Base-by-base conservation (phyloP, 2,113 vertebrate species). In the Pomatorhinus ruficollis region DNA sequence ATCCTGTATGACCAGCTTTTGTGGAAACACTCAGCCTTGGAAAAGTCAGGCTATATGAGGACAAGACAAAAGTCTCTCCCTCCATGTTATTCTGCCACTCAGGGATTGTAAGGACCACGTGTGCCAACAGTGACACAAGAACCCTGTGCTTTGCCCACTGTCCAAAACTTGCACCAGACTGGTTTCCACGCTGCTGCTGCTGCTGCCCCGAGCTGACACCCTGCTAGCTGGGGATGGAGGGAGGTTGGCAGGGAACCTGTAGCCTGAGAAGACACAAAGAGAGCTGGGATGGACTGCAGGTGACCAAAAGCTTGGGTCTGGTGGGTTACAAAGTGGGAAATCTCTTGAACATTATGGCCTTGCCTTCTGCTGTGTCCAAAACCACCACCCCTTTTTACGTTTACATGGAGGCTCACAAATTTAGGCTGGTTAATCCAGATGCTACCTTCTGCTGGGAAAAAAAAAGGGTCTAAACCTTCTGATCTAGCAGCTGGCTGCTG, bases 1-100 rank as follows among this genome's bases (percentile, higher is more conserved):
- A 96, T 92, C 93, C 91, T 81, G 71, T 96, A 68, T 57, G 84
- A 90, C 86, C 72, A 95, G 93, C 85, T 96, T 87, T 80, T 92
- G 92, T 95, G 92, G 85, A 95, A 98, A 94, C 71, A 86, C 69
- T 68, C 70, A 61, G 78, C 44, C 81, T 94, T 87, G 81, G 89
- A 93, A 96, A 96, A 97, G 83, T 31, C 28, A 7, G 71, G 83
- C 94, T 89, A 63, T 20, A 44, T 25, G 71, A 96, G 87, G 90
- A 94, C 49, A 47, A 90, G 76, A 91, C 78, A 91, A 60, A 93
- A n/a, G 37, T 54, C 93, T 66, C 72, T 68, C 76, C 47, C 66
- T 71, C 76, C 0, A 0, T 39, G 21, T 39, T 40, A 4, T 33
- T 91, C 65, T 86, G 15, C 28, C 45, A 44, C 53, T 88, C 8